Base-by-base conservation (phyloP, 2,797 vertebrate species). In the Smutsia gigantea region DNA sequence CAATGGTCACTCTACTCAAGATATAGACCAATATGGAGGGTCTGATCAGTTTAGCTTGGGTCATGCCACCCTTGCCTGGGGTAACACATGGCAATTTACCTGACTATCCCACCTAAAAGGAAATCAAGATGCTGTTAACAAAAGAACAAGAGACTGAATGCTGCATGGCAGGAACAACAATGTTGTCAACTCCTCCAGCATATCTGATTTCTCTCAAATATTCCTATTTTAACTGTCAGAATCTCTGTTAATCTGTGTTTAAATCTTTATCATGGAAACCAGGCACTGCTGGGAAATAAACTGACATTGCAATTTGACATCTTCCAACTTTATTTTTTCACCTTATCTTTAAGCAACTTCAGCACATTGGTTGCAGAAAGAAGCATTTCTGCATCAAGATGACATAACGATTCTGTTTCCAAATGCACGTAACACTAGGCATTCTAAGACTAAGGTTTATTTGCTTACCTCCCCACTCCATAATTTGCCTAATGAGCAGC, bases 181-280 rank as follows among this genome's bases (percentile, higher is more conserved):
- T 51, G 27, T 37, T 90, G 37, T 29, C 59, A 79, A 39, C 19
- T 87, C 42, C 31, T 75, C 53, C 61, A 31, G 46, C 57, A 64
- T 42, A 61, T 51, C 49, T 79, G 4, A 79, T 84, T 89, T 77
- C 49, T 95, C 39, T 68, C 46, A 95, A 88, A 42, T 84, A 42
- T 64, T 27, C 27, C 21, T 69, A 94, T 81, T 90, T 84, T 59
- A 78, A 86, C 75, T 86, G 51, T 89, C 39, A 75, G 78, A 95
- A 64, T 93, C 29, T 78, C 49, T 85, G 78, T 29, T 90, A 89
- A 85, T 94, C 19, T 74, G 27, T 81, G 4, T 69, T 72, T 61
- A 46, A 66, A 42, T 2, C 14, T 87, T 79, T 84, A 59, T 79
- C 57, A 66, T 7, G 12, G 39, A 82, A 95, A 57, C 12, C 6